Percentiles rank a stretch among this genome's conserved stretches.
These are phyloP conservation scores for Gerris lacustris DNA, from an alignment of 2,888 invertebrate species.

Conservation along the genomic window DNA sequence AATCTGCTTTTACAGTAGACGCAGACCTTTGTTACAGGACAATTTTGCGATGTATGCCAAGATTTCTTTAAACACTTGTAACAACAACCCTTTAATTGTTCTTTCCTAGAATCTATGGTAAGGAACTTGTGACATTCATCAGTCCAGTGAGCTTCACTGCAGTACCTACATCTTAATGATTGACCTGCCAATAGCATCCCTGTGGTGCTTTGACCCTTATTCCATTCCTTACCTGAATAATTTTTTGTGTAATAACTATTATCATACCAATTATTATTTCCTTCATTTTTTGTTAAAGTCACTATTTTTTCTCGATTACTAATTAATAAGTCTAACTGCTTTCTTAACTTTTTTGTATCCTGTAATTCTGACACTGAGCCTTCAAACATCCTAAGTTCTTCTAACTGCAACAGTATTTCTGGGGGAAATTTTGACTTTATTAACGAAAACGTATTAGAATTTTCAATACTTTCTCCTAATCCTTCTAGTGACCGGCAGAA, in stretches of 20 bases:
- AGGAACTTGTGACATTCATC: neutral
- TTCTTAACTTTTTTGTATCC: neutral
- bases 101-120: neutral
- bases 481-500: neutral
- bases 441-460: neutral
- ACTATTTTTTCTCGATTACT: neutral
- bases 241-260: too few relatives aligned
- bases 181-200: too few relatives aligned
- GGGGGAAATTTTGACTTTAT: neutral
- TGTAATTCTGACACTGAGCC: neutral
- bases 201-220: neutral
- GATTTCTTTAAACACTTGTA: neutral
- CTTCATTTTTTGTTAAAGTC: neutral
- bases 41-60: neutral
- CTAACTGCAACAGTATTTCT: neutral
- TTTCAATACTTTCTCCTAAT: neutral
- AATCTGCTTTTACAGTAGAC: too few relatives aligned
- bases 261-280: too few relatives aligned
- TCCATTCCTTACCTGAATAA: neutral
- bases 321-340: neutral
- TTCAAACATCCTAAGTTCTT: neutral
- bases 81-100: neutral
- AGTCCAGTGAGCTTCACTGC: neutral
- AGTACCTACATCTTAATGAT: neutral
- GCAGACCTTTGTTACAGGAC: neutral